These are phyloP conservation scores for Drosophila diplacantha DNA, from an alignment of 2,888 invertebrate genomes.

Conservation along the genomic window DNA sequence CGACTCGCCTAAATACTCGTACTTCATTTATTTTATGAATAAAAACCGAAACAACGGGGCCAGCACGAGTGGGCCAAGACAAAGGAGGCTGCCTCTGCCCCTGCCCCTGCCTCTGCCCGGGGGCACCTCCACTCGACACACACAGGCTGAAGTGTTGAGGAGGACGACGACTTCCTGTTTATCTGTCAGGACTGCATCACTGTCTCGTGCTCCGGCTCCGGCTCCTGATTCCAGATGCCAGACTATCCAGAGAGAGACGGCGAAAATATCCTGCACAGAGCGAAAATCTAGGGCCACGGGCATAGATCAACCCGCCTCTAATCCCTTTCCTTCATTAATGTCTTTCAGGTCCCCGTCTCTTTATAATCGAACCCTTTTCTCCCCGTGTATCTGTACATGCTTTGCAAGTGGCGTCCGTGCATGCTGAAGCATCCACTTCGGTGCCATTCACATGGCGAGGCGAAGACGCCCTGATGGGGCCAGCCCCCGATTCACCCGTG, in stretches of 20 bases:
- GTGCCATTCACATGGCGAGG: slow-evolving; percentile 65
- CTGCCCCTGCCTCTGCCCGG: slow-evolving; percentile 18
- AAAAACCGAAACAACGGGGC: slow-evolving; percentile 49
- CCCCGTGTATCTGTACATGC: slow-evolving; percentile 20
- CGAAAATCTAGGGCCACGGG: background rate
- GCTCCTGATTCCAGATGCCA: slow-evolving; percentile 32
- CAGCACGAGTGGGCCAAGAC: slow-evolving; percentile 30
- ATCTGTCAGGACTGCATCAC: slow-evolving; percentile 58
- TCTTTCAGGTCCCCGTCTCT: too few species aligned
- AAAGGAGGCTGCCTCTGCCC: slow-evolving; percentile 19
- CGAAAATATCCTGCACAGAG: slow-evolving; percentile 7
- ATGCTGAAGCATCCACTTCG: slow-evolving; percentile 72
- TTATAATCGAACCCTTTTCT: background rate
- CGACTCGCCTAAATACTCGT: slow-evolving; percentile 63
- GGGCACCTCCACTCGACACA: slow-evolving; percentile 51
- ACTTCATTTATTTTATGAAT: slow-evolving; percentile 73
- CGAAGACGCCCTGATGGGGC: slow-evolving; percentile 23
- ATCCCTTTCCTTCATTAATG: too few species aligned
- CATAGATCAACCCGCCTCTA: too few species aligned
- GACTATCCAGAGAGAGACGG: slow-evolving; percentile 12
- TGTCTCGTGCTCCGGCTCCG: slow-evolving; percentile 42
- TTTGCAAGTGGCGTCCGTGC: slow-evolving; percentile 68
- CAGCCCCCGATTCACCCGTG: background rate
- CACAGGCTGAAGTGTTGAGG: slow-evolving; percentile 65
- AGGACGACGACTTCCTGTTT: slow-evolving; percentile 67